Evolutionary conservation across 2,113 vertebrate genomes (phyloP).

Genomic region (Seriola aureovittata): DNA sequence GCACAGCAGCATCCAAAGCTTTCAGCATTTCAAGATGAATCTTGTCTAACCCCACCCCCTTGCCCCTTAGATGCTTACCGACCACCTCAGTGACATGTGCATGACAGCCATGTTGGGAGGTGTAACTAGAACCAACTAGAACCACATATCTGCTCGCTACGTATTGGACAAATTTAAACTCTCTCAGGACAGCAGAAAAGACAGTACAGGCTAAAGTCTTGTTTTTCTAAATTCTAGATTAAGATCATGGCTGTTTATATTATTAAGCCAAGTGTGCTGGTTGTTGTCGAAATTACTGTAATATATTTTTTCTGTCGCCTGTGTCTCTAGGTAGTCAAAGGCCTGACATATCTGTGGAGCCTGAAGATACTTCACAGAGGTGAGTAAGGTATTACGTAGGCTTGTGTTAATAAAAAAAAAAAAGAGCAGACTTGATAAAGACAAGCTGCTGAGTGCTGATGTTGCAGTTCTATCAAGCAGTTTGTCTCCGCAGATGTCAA

Average conservation of each 20-base stretch:
- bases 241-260: background rate
- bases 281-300: background rate
- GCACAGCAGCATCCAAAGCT: too few relatives aligned
- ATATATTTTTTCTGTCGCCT: background rate
- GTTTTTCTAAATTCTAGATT: background rate
- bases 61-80: too few relatives aligned
- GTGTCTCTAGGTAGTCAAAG: conserved; percentile 93
- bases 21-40: too few relatives aligned
- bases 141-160: background rate
- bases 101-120: background rate
- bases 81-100: too few relatives aligned
- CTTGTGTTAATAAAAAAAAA: conserved; percentile 62
- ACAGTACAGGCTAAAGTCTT: background rate
- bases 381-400: conserved; percentile 69
- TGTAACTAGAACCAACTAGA: background rate
- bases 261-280: background rate
- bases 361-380: conserved; percentile 99
- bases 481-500: conserved; percentile 92
- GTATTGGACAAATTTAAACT: background rate
- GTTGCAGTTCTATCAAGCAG: conserved; percentile 69
- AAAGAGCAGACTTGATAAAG: conserved; percentile 67
- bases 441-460: conserved; percentile 72
- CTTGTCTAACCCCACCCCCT: too few relatives aligned
- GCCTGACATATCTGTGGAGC: conserved; percentile 98
- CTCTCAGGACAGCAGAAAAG: background rate